Conservation (phyloP, 2,888 invertebrate genomes). For the Hydrotaea cyrtoneurina region DNA sequence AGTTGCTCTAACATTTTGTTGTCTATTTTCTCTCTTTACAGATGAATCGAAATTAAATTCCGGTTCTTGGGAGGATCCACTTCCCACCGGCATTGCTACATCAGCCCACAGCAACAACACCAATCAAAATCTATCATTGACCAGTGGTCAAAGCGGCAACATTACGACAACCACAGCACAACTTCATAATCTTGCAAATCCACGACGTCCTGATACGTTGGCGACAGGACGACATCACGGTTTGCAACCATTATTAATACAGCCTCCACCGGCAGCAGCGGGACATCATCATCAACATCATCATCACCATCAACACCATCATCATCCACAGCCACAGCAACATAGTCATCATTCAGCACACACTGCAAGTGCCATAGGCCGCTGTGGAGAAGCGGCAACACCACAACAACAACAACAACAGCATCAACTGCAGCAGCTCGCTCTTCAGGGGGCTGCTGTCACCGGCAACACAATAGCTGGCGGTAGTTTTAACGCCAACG, state of each 20-base stretch:
- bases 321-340: constrained; percentile 47
- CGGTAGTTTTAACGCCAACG: constrained; percentile 79
- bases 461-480: constrained; percentile 77
- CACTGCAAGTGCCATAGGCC: constrained; percentile 65
- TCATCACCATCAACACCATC: constrained; percentile 72
- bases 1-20: not conserved
- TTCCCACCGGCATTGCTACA: constrained; percentile 68
- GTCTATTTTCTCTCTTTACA: constrained; percentile 79
- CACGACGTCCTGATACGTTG: constrained; percentile 75
- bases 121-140: constrained; percentile 44
- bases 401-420: constrained; percentile 57
- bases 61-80: constrained; percentile 89
- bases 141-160: constrained; percentile 65
- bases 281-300: constrained; percentile 72
- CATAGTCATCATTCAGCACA: constrained; percentile 54
- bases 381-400: constrained; percentile 61
- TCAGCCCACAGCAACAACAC: constrained; percentile 50
- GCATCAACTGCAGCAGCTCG: constrained; percentile 64
- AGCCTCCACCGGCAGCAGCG: constrained; percentile 61
- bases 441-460: constrained; percentile 61
- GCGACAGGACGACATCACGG: constrained; percentile 72
- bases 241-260: constrained; percentile 71
- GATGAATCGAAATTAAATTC: constrained; percentile 90
- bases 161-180: constrained; percentile 78
- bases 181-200: constrained; percentile 73